A percentile compares a stretch with the other conserved stretches of the same genome.
Conservation (phyloP, 1,140 invertebrate genomes). For the Anastrepha ludens region DNA sequence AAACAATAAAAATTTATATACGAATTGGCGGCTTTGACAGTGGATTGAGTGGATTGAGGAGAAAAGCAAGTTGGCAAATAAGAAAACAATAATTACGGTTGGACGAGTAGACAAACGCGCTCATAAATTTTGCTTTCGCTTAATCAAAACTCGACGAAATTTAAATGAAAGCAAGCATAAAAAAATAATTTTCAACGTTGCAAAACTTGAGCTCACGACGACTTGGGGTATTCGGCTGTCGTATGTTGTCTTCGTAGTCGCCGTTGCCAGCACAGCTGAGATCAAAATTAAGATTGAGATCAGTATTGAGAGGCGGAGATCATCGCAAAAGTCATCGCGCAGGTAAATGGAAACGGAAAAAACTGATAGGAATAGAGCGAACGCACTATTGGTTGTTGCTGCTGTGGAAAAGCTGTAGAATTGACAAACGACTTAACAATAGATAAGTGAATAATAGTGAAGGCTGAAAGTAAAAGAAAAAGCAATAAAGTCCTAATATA, state of each 20-base stretch:
- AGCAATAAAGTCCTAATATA: background rate
- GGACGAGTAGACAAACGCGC: background rate
- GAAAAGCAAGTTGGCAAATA: background rate
- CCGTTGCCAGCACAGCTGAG: background rate
- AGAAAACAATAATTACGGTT: background rate
- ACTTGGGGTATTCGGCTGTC: background rate
- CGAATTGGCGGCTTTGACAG: conserved; percentile 34
- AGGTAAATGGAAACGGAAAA: conserved; percentile 1
- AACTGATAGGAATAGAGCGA: background rate
- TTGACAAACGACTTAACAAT: background rate
- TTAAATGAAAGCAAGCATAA: background rate
- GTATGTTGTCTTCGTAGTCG: background rate
- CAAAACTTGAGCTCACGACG: conserved; percentile 21
- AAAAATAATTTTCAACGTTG: conserved; percentile 34
- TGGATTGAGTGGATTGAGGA: background rate
- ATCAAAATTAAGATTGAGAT: conserved; percentile 49
- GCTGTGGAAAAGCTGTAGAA: background rate
- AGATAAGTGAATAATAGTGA: conserved; percentile 36
- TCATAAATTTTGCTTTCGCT: background rate
- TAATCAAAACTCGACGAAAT: conserved; percentile 37
- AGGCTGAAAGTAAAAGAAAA: background rate
- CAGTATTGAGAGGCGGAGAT: background rate
- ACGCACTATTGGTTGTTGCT: background rate
- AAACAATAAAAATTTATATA: background rate
- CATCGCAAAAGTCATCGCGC: conserved; percentile 39